Base-by-base conservation (phyloP, 2,113 vertebrate genomes). In the Pluvialis apricaria region DNA sequence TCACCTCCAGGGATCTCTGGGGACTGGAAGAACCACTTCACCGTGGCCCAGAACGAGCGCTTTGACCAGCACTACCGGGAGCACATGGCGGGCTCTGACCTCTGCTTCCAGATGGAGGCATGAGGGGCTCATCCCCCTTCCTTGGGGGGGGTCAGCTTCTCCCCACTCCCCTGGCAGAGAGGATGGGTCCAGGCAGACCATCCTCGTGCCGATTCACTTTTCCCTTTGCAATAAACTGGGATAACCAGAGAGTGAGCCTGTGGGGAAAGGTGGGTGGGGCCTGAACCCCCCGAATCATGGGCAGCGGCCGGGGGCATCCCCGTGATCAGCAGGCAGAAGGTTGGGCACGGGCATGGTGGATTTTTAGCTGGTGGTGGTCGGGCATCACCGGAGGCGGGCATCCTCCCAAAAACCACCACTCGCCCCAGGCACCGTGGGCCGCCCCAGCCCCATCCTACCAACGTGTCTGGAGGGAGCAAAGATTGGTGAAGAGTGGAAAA, bases 1-100 rank as follows among this genome's bases (percentile, higher is more conserved):
- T 88, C 38, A 1, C 40, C 21, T 4, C 11, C 44, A 98, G 98
- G 97, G 20, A 86, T 97, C 77, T 73, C 90, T 1, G 96, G 96
- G 26, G 97, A 98, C 70, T 98, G 97, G 98, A 97, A 98, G 72
- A 98, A 98, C 72, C 93, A 98, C 7, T 98, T 98, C 91, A 98
- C 97, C 2, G 90, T 97, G 52, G 96, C 96, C 44, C 98, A 98
- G 84, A 97, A 97, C 1, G 92, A 98, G 77, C 54, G 7, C 73
- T 98, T 98, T 0, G 51, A 98, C 86, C 47, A 73, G 62, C 95
- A 97, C 77, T 98, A 98, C 90, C 6, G 14, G 66, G 40, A 96
- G 54, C 96, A 86, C 77, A 98, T 98, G 97, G 88, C 26, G 3
- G 96, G 66, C 3, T 96, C 94, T 0, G 85, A 96, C 52, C 89